Evolutionary conservation across 2,888 invertebrate species (phyloP), one percentile per base, ranked within the genome.

Genomic region (Slavum lentiscoides): DNA sequence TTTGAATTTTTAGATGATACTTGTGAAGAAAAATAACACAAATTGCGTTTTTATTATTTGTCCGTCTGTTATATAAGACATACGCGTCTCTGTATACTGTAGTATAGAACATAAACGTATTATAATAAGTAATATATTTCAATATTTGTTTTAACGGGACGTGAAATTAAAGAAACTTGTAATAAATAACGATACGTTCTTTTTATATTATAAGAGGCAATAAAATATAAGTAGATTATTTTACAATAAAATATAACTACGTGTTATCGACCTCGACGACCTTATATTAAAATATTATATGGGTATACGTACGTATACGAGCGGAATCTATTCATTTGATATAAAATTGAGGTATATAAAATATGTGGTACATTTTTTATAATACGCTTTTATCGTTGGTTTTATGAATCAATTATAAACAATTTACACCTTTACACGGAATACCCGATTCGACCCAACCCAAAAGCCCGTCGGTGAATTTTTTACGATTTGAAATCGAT

Each of bases 401-500:
- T 74, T 55, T 64, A 66, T 55, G 55, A 37, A 55, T 74, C 55
- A 64, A 66, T 74, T 66, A 66, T 21, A 66, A 30, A 55, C 39
- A 66, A 55, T 74, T 61, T 49, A 66, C 64, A 21, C 37, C 21
- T 23, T 21, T 66, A 66, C 17, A 7, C 5, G 67, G 19, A 17
- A 11, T 13, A 13, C 11, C 61, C 13, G 11, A 49, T 49, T 0
- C 9, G 21, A 59, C 58, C 74, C 66, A 58, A 67, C 66, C 74
- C 64, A 58, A 30, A 64, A 75, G 55, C 58, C 66, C 74, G 74
- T 37, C 66, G 53, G 69, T 49, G 9, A 39, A 11, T 77, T 59
- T 30, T 70, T 77, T 70, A 77, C 70, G 70, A 77, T 77, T 37
- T 49, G 17, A 64, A 77, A 70, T 70, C 69, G 37, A 62, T 11